Evolutionary conservation across 1,140 invertebrate genomes (phyloP), one percentile per base, ranked within the genome.

Genomic region (Nomia melanderi): DNA sequence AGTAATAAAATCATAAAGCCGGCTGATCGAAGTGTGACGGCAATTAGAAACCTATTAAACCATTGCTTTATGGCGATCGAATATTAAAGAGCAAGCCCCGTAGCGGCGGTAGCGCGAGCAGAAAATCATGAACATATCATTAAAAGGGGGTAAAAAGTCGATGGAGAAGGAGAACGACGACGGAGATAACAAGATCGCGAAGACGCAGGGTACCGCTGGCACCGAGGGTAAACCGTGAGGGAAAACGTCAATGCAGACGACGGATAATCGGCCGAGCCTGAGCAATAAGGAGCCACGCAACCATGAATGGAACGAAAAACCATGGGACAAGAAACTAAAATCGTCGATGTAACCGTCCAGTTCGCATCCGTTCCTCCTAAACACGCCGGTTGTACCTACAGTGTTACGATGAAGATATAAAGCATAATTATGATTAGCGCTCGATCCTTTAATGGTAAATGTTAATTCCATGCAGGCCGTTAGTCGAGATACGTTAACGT

Each of bases 1-100:
- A 25, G n/a, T 17, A 20, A 14, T 11, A 11, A 33, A 47, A 47
- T 62, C 39, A 9, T 7, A 1, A 4, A 9, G 5, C 12, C 7
- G 12, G 14, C 12, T 29, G 12, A 69, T 29, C n/a, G 39, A 31
- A 25, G 1, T 31, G 3, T 29, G 25, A 71, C 29, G n/a, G 9
- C 12, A 73, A 73, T 63, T 73, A 62, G 41, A 36, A 47, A 50
- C 39, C 33, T 47, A 73, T 54, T 64, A 63, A 53, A 27, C 59
- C 11, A 25, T 64, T 64, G 59, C 39, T 74, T 54, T 56, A 41
- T 27, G 25, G 27, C 47, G 14, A 7, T 56, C 20, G 47, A 39
- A 41, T 25, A 39, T 71, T 33, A 64, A n/a, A 54, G 25, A 39
- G 8, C 17, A 9, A 33, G 36, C 3, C 2, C 8, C n/a, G 7